These are phyloP conservation scores for Mareca strepera DNA, from an alignment of 2,797 vertebrate species.

Conservation along the genomic window DNA sequence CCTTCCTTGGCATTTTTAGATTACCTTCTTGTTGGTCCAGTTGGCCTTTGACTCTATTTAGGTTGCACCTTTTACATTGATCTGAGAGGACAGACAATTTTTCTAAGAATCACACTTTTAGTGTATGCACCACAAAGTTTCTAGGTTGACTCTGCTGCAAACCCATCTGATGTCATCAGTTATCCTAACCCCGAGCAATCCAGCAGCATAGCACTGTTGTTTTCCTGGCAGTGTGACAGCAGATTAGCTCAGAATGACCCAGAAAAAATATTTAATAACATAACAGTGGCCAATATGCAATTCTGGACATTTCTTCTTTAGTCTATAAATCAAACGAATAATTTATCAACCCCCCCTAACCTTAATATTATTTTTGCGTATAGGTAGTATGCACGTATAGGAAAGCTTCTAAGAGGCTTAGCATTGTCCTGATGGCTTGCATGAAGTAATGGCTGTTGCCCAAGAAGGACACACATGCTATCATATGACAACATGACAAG, in stretches of 20 bases:
- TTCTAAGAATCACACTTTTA: background rate
- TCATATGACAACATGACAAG: background rate
- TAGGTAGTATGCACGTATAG: background rate
- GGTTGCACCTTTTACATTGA: background rate
- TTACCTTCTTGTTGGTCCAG: background rate
- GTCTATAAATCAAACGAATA: constrained; percentile 43
- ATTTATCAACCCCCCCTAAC: background rate
- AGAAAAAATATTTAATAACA: constrained; percentile 65
- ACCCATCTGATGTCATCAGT: constrained; percentile 51
- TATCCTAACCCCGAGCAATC: constrained; percentile 43
- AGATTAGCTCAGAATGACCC: constrained; percentile 54
- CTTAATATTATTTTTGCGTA: background rate
- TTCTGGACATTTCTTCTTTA: constrained; percentile 17
- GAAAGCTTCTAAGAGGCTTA: background rate
- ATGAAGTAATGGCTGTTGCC: background rate
- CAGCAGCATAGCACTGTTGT: background rate
- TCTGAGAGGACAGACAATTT: background rate
- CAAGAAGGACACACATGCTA: background rate
- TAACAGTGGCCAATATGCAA: constrained; percentile 23
- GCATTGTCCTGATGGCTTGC: background rate
- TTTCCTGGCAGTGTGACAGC: constrained; percentile 48
- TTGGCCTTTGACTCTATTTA: background rate
- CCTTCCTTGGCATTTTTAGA: background rate
- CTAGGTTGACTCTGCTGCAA: background rate
- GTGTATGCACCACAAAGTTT: background rate